These are phyloP conservation scores for Thamnophis sirtalis DNA, from an alignment of 2,113 vertebrate species.

Conservation along the genomic window DNA sequence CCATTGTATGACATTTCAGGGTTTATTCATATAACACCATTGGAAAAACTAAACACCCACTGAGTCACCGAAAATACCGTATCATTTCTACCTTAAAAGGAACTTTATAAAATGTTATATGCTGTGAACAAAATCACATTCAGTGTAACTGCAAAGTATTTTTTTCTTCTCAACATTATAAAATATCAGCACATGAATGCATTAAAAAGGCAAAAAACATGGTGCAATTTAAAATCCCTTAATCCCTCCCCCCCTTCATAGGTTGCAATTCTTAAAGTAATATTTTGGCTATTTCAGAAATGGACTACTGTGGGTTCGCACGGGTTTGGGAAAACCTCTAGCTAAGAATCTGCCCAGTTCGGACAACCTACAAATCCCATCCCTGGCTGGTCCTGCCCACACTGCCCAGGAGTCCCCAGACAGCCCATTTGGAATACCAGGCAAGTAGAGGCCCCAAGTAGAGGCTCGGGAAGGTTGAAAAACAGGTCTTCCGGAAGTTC, in stretches of 20 bases:
- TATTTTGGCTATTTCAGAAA: constrained; percentile 5
- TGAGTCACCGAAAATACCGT: background rate
- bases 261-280: constrained; percentile 41
- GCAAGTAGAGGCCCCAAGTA: too few species aligned
- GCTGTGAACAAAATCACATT: background rate
- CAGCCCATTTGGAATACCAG: too few species aligned
- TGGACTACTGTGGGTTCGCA: too few species aligned
- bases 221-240: background rate
- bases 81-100: background rate
- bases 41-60: background rate
- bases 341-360: too few species aligned
- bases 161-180: background rate
- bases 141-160: background rate
- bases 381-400: too few species aligned
- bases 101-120: background rate
- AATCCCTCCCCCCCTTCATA: background rate
- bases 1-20: background rate
- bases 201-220: background rate
- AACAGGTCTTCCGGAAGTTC: too few species aligned
- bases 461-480: too few species aligned
- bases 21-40: background rate
- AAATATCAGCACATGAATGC: background rate
- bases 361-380: too few species aligned
- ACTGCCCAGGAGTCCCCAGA: too few species aligned
- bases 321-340: too few species aligned